Evolutionary conservation across 2,113 vertebrate species (phyloP).

Genomic region (Panthera uncia): DNA sequence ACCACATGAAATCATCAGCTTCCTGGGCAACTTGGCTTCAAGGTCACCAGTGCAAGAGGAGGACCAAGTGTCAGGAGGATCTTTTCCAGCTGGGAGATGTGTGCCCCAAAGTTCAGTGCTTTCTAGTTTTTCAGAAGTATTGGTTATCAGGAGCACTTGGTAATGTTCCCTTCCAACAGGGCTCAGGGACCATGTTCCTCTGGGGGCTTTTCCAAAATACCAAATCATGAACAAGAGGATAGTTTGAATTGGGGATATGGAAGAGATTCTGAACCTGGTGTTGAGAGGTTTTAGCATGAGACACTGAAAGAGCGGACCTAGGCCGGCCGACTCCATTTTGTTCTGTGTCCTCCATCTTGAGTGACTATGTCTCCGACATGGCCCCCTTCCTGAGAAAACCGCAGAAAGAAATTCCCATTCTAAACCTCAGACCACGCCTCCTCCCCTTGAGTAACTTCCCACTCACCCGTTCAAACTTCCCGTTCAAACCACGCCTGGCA

Average conservation of each 20-base stretch:
- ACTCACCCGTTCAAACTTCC: too few species aligned
- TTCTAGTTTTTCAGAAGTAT: neutral
- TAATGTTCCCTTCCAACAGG: neutral
- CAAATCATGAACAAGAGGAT: neutral
- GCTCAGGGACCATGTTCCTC: neutral
- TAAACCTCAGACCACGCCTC: too few species aligned
- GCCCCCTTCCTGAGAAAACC: too few species aligned
- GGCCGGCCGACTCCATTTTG: too few species aligned
- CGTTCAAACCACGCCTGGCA: too few species aligned
- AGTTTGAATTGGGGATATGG: neutral
- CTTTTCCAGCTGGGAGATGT: neutral
- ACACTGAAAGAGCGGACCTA: neutral
- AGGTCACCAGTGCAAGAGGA: neutral
- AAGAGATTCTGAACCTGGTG: neutral
- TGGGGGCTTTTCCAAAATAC: neutral
- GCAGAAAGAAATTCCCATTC: too few species aligned
- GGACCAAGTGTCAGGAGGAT: neutral
- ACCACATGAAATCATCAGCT: neutral
- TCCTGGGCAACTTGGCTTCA: neutral
- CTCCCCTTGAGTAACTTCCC: too few species aligned
- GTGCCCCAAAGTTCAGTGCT: neutral
- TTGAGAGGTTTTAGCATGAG: neutral
- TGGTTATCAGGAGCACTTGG: neutral
- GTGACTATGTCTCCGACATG: too few species aligned
- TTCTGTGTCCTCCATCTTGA: too few species aligned